Percentiles rank a stretch among this genome's conserved stretches.
phyloP scores from a whole-genome alignment of 2,113 vertebrate genomes.

The Amphiprion ocellaris region DNA sequence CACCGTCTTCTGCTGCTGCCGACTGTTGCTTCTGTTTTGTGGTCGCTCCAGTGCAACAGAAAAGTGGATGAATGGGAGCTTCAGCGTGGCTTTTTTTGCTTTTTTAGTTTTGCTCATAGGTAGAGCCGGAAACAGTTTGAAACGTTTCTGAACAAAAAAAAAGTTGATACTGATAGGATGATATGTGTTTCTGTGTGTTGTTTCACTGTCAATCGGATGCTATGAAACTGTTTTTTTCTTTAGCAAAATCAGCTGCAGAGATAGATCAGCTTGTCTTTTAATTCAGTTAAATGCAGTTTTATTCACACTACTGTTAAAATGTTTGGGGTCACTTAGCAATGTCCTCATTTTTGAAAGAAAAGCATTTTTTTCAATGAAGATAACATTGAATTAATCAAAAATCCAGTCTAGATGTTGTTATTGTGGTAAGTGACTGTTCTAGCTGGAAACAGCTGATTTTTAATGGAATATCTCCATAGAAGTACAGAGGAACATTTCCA shows the following conservation, averaged over 20 bases:
- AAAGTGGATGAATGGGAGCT: conserved; percentile 70
- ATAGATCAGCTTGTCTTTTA: neutral
- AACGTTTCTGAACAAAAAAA: conserved; percentile 42
- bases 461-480: no score
- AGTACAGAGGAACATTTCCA: no score
- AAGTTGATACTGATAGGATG: neutral
- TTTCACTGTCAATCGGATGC: conserved; percentile 12
- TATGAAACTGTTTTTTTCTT: conserved; percentile 36
- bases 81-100: conserved; percentile 46
- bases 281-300: no score
- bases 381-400: no score
- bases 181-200: conserved; percentile 12
- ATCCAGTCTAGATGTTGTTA: no score
- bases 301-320: no score
- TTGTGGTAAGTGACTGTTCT: no score
- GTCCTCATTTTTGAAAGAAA: no score
- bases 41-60: conserved; percentile 68
- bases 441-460: no score
- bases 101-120: conserved; percentile 53
- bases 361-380: no score
- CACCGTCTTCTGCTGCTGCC: conserved; percentile 57
- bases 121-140: conserved; percentile 65
- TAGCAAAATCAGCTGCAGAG: conserved; percentile 3
- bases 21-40: conserved; percentile 72
- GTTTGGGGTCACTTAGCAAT: no score